Percentiles rank a stretch among this genome's conserved stretches.
Evolutionary conservation across 2,888 invertebrate genomes (phyloP).

Genomic region (Buathra laborator): DNA sequence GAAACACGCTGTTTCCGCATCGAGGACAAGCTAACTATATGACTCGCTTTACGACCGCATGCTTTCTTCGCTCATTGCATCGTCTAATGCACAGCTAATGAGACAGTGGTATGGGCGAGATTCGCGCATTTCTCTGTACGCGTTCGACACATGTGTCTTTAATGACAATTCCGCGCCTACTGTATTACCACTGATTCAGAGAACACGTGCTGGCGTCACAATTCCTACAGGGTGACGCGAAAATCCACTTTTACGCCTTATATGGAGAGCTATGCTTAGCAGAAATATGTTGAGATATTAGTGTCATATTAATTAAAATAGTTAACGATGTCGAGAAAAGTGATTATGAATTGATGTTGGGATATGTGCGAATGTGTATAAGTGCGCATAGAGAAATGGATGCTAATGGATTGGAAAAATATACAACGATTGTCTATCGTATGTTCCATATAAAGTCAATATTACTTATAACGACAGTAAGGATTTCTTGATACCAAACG

Average conservation of each 20-base stretch:
- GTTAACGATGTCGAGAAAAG: too few relatives aligned
- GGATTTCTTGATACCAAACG: too few relatives aligned
- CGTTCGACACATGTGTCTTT: constrained; percentile 75
- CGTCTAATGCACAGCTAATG: constrained; percentile 12
- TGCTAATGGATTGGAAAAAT: too few relatives aligned
- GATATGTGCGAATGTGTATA: too few relatives aligned
- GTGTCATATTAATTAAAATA: too few relatives aligned
- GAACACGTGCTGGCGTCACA: constrained; percentile 71
- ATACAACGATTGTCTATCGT: too few relatives aligned
- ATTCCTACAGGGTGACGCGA: constrained; percentile 6
- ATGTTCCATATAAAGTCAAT: too few relatives aligned
- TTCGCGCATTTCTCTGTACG: constrained; percentile 61
- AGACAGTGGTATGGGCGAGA: background rate
- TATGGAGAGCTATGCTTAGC: too few relatives aligned
- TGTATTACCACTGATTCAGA: constrained; percentile 77
- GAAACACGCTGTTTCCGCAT: background rate
- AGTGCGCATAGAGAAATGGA: too few relatives aligned
- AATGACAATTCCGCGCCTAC: constrained; percentile 76
- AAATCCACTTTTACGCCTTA: background rate
- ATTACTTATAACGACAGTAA: too few relatives aligned
- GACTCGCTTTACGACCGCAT: background rate
- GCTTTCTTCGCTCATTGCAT: constrained; percentile 12
- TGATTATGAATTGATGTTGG: too few relatives aligned
- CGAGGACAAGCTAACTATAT: background rate
- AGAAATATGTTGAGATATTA: too few relatives aligned